phyloP scores from a whole-genome alignment of 2,797 vertebrate genomes.

The Rallus crepitans region DNA sequence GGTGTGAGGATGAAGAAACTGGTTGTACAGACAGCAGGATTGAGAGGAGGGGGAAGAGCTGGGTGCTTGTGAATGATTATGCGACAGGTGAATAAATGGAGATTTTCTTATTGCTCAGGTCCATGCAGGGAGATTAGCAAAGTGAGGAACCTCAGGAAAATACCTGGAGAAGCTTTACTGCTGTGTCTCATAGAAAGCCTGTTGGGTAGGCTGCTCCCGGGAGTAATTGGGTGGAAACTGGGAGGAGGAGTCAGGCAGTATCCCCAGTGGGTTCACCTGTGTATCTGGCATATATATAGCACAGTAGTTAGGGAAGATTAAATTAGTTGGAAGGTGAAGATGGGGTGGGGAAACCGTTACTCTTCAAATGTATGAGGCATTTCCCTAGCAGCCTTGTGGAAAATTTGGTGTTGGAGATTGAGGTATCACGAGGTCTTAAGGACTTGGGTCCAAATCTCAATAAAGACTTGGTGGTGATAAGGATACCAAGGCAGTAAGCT shows the following conservation, averaged over 20 bases:
- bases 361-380: background rate
- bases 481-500: background rate
- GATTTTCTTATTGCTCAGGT: background rate
- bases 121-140: background rate
- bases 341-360: background rate
- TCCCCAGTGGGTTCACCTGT: background rate
- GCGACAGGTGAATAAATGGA: background rate
- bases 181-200: background rate
- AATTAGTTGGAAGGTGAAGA: background rate
- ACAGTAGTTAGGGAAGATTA: background rate
- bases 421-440: accelerated
- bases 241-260: background rate
- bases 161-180: background rate
- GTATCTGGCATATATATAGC: no score
- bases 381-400: background rate
- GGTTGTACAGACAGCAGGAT: background rate
- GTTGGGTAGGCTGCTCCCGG: background rate
- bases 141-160: background rate
- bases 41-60: background rate
- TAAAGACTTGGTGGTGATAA: background rate
- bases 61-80: background rate
- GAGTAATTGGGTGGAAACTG: background rate
- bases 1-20: background rate
- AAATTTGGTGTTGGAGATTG: background rate
- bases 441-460: background rate